phyloP scores from a whole-genome alignment of 2,888 invertebrate species.

The Dastarcus helophoroides region DNA sequence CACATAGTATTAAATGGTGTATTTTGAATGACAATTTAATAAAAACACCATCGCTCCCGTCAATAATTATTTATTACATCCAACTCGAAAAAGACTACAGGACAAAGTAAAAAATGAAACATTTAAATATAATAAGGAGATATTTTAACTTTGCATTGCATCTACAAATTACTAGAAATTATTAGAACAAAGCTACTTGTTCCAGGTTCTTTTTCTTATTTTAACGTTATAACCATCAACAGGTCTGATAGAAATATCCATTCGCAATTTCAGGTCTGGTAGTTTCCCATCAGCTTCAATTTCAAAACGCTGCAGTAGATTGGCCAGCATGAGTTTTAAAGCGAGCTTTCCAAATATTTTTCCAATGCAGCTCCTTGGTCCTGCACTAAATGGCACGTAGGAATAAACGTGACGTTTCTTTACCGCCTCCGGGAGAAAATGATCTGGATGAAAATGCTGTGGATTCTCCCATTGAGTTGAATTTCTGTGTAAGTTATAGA shows the following conservation, averaged over 20 bases:
- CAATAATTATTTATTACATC: too few species aligned
- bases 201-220: conserved; percentile 18
- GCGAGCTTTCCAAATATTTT: conserved; percentile 21
- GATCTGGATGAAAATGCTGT: conserved; percentile 28
- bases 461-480: conserved; percentile 25
- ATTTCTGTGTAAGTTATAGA: conserved; percentile 25
- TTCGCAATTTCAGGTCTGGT: conserved; percentile 21
- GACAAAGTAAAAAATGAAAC: too few species aligned
- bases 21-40: too few species aligned
- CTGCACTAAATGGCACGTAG: conserved; percentile 29
- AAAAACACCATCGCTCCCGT: too few species aligned
- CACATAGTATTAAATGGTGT: too few species aligned
- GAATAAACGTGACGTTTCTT: conserved; percentile 22
- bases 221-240: conserved; percentile 23
- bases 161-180: too few species aligned
- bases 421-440: conserved; percentile 27
- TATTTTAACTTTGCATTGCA: too few species aligned
- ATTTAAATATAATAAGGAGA: too few species aligned
- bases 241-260: conserved; percentile 24
- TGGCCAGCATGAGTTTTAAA: conserved; percentile 22
- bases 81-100: too few species aligned
- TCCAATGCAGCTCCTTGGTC: conserved; percentile 27
- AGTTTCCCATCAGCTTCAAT: conserved; percentile 26
- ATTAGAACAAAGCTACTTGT: too few species aligned
- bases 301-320: conserved; percentile 22